These are phyloP conservation scores for Artibeus jamaicensis DNA, from an alignment of 2,797 vertebrate genomes.

Conservation along the genomic window DNA sequence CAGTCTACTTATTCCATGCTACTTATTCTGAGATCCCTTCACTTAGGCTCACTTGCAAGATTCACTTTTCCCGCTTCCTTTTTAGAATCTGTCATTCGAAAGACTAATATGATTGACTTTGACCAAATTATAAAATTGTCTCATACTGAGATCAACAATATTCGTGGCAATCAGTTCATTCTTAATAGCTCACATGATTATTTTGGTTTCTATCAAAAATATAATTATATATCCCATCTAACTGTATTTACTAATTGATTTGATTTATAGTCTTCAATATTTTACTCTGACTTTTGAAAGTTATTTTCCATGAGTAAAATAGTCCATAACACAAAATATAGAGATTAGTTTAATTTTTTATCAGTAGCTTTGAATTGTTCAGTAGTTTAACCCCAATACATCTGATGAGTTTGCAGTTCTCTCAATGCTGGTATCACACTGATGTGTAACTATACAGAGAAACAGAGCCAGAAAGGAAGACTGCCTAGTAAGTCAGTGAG, in stretches of 20 bases:
- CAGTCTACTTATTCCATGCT: neutral
- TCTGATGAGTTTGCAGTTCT: neutral
- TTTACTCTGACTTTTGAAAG: neutral
- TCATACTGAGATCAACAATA: neutral
- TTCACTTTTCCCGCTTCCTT: neutral
- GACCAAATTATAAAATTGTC: neutral
- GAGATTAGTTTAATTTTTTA: neutral
- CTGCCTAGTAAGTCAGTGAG: neutral
- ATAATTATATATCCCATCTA: neutral
- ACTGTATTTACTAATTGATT: neutral
- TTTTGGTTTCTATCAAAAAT: neutral
- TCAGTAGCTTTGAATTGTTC: neutral
- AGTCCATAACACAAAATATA: neutral
- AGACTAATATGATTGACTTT: neutral
- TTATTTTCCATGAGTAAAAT: neutral
- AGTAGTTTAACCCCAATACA: neutral
- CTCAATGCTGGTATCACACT: neutral
- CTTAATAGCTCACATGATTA: neutral
- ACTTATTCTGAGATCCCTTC: neutral
- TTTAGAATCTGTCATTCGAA: neutral
- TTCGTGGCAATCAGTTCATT: neutral
- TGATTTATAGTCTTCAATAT: neutral
- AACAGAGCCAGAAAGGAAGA: neutral
- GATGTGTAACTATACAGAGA: neutral
- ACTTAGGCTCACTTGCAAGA: neutral